Conservation (phyloP, 2,113 vertebrate species). For the Etia nguti region DNA sequence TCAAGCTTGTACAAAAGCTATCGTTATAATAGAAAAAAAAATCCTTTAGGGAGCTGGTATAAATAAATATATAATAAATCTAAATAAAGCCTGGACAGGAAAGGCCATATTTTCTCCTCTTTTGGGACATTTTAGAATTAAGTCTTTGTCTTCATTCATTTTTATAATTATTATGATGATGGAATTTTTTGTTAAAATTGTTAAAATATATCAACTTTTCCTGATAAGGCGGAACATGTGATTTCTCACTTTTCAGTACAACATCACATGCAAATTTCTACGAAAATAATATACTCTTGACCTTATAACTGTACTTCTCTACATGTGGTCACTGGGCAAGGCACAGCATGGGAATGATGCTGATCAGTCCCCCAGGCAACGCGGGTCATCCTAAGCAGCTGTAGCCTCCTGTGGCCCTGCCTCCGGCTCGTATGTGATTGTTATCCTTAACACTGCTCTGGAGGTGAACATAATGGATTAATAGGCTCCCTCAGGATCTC, state of each 20-base stretch:
- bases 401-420: constrained; percentile 31
- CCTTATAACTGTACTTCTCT: not conserved
- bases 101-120: not conserved
- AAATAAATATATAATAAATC: not conserved
- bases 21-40: not conserved
- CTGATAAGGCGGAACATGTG: not conserved
- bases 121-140: not conserved
- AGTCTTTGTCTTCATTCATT: not conserved
- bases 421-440: constrained; percentile 38
- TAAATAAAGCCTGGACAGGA: not conserved
- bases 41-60: not conserved
- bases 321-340: constrained; percentile 11
- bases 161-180: not conserved
- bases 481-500: constrained; percentile 49
- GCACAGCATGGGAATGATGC: constrained; percentile 13
- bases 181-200: not conserved
- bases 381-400: not conserved
- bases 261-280: not conserved
- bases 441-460: constrained; percentile 35
- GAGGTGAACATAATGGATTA: constrained; percentile 59
- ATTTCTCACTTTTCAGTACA: not conserved
- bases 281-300: not conserved
- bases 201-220: not conserved
- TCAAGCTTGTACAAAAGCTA: not conserved
- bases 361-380: constrained; percentile 3